phyloP scores from a whole-genome alignment of 2,113 vertebrate genomes.

The Diadophis punctatus region DNA sequence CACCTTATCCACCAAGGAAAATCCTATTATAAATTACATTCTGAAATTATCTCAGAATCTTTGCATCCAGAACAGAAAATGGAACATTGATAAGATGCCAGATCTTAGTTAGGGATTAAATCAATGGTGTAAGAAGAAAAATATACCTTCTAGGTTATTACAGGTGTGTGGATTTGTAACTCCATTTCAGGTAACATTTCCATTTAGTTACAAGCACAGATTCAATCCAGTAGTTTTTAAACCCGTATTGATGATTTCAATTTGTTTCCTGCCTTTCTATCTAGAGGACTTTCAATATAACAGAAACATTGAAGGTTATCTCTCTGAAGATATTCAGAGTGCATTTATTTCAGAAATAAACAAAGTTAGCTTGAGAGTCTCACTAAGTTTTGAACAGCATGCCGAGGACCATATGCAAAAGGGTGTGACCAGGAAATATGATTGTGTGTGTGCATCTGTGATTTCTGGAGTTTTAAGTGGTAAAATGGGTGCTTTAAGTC shows the following conservation, averaged over 20 bases:
- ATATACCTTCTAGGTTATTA: not conserved
- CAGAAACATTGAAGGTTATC: not conserved
- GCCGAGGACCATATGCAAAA: not conserved
- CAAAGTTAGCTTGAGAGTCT: not conserved
- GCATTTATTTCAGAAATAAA: not conserved
- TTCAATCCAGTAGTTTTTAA: not conserved
- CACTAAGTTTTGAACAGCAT: not conserved
- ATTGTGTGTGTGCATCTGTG: not conserved
- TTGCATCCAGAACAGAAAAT: not conserved
- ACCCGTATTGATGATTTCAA: not conserved
- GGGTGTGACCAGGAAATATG: not conserved
- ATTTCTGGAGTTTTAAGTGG: not conserved
- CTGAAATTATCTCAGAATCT: not conserved
- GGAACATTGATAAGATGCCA: not conserved
- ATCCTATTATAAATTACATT: rapidly evolving
- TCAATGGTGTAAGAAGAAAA: not conserved
- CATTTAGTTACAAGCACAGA: not conserved
- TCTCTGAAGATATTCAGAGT: not conserved
- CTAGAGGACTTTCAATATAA: not conserved
- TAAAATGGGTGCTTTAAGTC: not conserved
- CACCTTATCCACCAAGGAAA: not conserved
- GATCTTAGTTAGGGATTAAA: not conserved
- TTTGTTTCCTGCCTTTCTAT: not conserved
- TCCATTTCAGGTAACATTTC: not conserved
- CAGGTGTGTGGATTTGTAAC: not conserved